Evolutionary conservation across 2,797 vertebrate species (phyloP).

Genomic region (Sebastes hopkinsi): DNA sequence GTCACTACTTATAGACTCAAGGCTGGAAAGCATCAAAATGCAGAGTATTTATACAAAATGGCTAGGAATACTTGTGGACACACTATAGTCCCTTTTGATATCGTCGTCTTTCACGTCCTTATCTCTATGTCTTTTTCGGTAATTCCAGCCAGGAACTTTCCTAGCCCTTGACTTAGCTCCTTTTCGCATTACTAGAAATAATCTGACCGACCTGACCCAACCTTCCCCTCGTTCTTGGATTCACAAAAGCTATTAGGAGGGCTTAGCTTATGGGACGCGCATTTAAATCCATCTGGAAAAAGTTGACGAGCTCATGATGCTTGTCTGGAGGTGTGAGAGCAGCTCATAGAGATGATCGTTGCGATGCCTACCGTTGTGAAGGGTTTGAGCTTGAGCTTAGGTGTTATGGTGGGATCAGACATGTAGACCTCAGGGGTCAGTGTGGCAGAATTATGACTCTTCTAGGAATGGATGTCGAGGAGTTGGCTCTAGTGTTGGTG

Average conservation of each 20-base stretch:
- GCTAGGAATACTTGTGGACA: neutral
- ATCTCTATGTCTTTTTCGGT: neutral
- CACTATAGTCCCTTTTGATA: neutral
- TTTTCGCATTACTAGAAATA: constrained; percentile 39
- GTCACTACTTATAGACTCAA: neutral
- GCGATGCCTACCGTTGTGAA: neutral
- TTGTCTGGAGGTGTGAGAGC: constrained; percentile 22
- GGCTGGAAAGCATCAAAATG: neutral
- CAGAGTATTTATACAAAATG: neutral
- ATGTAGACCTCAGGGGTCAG: constrained; percentile 10
- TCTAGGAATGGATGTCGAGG: constrained; percentile 28
- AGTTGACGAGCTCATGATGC: constrained; percentile 60
- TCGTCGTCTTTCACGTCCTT: neutral
- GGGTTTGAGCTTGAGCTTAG: constrained; percentile 16
- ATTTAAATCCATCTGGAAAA: constrained; percentile 62
- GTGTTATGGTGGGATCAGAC: constrained; percentile 24
- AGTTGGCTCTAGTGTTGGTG: neutral
- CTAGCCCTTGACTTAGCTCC: neutral
- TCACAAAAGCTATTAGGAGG: constrained; percentile 23
- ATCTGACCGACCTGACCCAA: constrained; percentile 16
- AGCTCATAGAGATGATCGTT: constrained; percentile 45
- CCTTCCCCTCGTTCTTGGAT: neutral
- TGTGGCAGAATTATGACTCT: constrained; percentile 43
- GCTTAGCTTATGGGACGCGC: constrained; percentile 13
- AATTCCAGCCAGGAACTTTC: neutral